Base-by-base conservation (phyloP, 2,113 vertebrate genomes). In the Poeciliopsis occidentalis region DNA sequence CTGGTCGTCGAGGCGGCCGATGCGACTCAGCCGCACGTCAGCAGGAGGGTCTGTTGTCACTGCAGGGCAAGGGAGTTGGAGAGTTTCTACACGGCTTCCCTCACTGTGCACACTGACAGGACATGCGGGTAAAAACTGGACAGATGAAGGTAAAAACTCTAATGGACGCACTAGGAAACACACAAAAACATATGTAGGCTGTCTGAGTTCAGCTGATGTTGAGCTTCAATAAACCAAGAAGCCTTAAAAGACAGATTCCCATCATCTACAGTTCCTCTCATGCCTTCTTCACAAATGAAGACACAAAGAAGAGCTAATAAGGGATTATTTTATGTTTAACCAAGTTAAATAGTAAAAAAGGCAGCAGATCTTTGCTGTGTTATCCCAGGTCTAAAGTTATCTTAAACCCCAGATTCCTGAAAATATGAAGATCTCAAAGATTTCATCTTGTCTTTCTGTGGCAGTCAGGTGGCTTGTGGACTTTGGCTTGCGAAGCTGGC, bases 21-120 rank as follows among this genome's bases (percentile, higher is more conserved):
- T 95, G 0, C 97, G 94, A 88, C 94, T 97, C 92, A 98, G 97
- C 6, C 96, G 95, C 69, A 99, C 96, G 0, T 97, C 95, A 0
- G 94, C 87, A 0, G 97, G 97, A 1, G 97, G 96, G 85, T 98
- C 97, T 0, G 97, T 99, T 78, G 97, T 99, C 78, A 99, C 97
- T 99, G 93, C 1, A 29, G 47, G 68, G 4, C 51, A 57, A n/a
- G 10, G 10, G 22, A 0, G 51, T 79, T 37, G 34, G 30, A 63
- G 37, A 6, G 29, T 65, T 57, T 69, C 13, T 34, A 13, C 1
- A n/a, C 41, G 73, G 62, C 60, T 81, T 69, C 62, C 77, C 30
- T 47, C n/a, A 54, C 22, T 57, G 51, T 57, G 22, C 51, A 57
- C 22, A n/a, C 19, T 54, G 17, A 54, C 47, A 54, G 47, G 47